A percentile compares a stretch with the other conserved stretches of the same genome.
phyloP scores from a whole-genome alignment of 1,140 invertebrate genomes.

The Hydropsyche tenuis region DNA sequence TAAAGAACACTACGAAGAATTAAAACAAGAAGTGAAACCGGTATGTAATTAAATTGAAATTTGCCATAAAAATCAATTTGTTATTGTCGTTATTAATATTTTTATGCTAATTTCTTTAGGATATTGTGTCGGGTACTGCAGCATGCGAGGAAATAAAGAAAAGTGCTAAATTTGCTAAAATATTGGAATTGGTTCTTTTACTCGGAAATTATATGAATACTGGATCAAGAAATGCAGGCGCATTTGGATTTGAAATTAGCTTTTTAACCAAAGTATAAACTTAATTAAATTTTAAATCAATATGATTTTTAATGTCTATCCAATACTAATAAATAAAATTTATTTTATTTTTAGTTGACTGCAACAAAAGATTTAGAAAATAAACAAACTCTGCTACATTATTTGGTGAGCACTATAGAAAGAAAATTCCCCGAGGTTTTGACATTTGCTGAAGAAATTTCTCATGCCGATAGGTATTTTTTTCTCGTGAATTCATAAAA shows the following conservation, averaged over 20 bases:
- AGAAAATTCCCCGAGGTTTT: conserved; percentile 86
- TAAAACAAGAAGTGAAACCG: conserved; percentile 84
- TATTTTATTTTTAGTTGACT: conserved; percentile 71
- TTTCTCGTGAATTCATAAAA: not conserved
- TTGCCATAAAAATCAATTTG: not conserved
- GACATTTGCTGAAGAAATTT: conserved; percentile 85
- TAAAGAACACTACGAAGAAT: conserved; percentile 76
- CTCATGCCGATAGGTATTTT: conserved; percentile 76
- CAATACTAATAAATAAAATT: not conserved
- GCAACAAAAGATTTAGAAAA: conserved; percentile 95
- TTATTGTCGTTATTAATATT: not conserved
- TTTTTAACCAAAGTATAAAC: conserved; percentile 86
- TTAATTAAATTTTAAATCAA: conserved; percentile 33
- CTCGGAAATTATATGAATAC: conserved; percentile 96
- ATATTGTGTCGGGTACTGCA: conserved; percentile 92
- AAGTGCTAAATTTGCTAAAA: conserved; percentile 88
- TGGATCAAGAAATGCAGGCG: conserved; percentile 90
- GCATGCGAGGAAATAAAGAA: conserved; percentile 94
- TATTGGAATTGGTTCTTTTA: conserved; percentile 88
- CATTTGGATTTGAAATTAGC: conserved; percentile 96
- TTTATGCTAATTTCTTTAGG: conserved; percentile 61
- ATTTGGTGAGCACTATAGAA: conserved; percentile 87
- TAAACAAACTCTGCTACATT: conserved; percentile 91
- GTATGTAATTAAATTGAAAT: conserved; percentile 64
- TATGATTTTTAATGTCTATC: conserved; percentile 29